Base-by-base conservation (phyloP, 2,113 vertebrate species). In the Misgurnus anguillicaudatus region DNA sequence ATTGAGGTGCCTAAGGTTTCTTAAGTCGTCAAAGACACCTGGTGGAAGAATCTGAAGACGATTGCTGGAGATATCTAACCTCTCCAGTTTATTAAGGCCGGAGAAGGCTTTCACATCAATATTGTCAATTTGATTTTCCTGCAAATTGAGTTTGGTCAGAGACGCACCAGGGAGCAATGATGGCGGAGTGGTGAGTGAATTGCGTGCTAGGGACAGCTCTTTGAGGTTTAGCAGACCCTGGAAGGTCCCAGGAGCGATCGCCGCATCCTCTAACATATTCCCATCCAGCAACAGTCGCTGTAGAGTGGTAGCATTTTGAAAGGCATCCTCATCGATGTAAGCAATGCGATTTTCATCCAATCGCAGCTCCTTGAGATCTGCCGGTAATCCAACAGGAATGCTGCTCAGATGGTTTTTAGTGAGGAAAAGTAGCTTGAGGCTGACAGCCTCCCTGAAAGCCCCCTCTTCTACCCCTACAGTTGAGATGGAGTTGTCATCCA, bases 321-420 rank as follows among this genome's bases (percentile, higher is more conserved):
- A 98, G 61, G 96, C 97, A 88, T 96, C 92, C 88, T 97, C 95
- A 38, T 96, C 95, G 51, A 99, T 96, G 79, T 94, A 85, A 3
- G 96, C 96, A 6, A 99, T 99, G 53, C 97, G 91, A 84, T 99
- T 99, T 85, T 99, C 97, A 0, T 99, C 97, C 79, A 99, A 91
- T 17, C 98, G 91, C 77, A 99, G 92, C 87, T 99, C 97, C 80
- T 96, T 94, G 66, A 99, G 86, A 85, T 95, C 96, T 81, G 94
- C 87, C 0, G 98, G 98, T 73, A 99, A 95, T 71, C 97, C 97
- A 1, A 98, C 95, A 14, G 98, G 98, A 79, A 99, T 93, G 0
- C 97, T 99, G 93, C 97, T 99, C 78, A 99, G 90, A 86, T 98
- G 96, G 85, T 99, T 99, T 92, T 98, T 99, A 76, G 96, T 98